Percentiles rank a stretch among this genome's conserved stretches.
phyloP scores from a whole-genome alignment of 2,113 vertebrate genomes.

The Corvus cornix region DNA sequence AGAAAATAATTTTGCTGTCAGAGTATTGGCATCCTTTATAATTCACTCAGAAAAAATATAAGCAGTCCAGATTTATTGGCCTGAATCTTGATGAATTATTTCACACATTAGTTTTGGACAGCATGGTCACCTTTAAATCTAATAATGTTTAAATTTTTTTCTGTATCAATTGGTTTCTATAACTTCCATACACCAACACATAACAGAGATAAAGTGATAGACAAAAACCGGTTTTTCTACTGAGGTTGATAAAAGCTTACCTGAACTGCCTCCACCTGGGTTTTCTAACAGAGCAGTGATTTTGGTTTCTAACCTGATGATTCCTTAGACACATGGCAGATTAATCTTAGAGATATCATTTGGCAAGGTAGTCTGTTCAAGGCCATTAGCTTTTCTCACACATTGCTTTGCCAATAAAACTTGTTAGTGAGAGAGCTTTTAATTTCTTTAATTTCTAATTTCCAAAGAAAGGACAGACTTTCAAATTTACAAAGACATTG shows the following conservation, averaged over 20 bases:
- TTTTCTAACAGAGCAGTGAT: background rate
- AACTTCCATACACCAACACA: background rate
- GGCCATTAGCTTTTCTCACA: background rate
- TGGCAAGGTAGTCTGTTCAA: background rate
- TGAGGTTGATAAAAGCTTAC: background rate
- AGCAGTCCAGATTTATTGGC: background rate
- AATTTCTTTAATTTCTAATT: background rate
- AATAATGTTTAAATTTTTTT: background rate
- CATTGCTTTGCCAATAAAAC: background rate
- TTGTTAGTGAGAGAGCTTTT: background rate
- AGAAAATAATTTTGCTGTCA: background rate
- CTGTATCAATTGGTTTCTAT: background rate
- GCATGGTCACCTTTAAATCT: background rate
- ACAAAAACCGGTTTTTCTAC: background rate
- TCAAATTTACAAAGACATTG: background rate
- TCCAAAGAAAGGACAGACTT: background rate
- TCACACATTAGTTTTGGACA: background rate
- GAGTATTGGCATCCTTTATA: background rate
- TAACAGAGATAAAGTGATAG: background rate
- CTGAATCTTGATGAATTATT: background rate
- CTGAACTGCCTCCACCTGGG: background rate
- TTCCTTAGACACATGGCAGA: background rate
- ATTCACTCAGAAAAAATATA: background rate
- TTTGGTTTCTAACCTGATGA: background rate
- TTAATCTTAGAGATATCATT: background rate